Evolutionary conservation across 2,888 invertebrate genomes (phyloP).

Genomic region (Crematogaster levior): DNA sequence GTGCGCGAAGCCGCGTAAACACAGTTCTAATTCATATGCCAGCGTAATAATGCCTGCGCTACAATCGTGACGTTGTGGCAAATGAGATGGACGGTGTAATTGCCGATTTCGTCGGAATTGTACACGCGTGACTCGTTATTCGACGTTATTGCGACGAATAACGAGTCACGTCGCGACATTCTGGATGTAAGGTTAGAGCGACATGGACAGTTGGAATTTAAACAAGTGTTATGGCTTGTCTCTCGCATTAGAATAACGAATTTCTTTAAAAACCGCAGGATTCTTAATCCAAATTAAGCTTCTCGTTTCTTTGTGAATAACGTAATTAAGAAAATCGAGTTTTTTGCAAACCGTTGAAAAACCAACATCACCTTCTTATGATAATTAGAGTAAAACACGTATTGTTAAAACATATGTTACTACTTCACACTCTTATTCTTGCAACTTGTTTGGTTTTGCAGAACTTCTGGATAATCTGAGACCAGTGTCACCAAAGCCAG

Average conservation of each 20-base stretch:
- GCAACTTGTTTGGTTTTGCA: conserved; percentile 81
- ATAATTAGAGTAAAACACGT: background rate
- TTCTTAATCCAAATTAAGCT: background rate
- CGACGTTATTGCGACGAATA: conserved; percentile 6
- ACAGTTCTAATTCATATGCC: conserved; percentile 1
- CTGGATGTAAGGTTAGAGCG: conserved; percentile 20
- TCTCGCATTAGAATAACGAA: background rate
- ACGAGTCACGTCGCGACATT: conserved; percentile 25
- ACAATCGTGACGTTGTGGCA: background rate
- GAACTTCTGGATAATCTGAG: conserved; percentile 94
- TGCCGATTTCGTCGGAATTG: conserved; percentile 40
- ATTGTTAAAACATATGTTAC: background rate
- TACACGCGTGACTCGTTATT: conserved; percentile 16
- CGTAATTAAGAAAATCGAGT: background rate
- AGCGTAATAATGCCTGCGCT: conserved; percentile 7
- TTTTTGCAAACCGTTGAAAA: background rate
- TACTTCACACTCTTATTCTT: background rate
- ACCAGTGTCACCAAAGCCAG: conserved; percentile 94
- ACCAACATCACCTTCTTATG: background rate
- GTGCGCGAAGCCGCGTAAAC: background rate
- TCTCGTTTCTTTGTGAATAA: background rate
- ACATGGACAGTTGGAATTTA: background rate
- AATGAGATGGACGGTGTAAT: conserved; percentile 37
- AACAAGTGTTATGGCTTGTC: background rate
- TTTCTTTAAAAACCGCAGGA: background rate